These are phyloP conservation scores for Cryptotis parvus DNA, from an alignment of 2,113 vertebrate genomes.

Conservation along the genomic window DNA sequence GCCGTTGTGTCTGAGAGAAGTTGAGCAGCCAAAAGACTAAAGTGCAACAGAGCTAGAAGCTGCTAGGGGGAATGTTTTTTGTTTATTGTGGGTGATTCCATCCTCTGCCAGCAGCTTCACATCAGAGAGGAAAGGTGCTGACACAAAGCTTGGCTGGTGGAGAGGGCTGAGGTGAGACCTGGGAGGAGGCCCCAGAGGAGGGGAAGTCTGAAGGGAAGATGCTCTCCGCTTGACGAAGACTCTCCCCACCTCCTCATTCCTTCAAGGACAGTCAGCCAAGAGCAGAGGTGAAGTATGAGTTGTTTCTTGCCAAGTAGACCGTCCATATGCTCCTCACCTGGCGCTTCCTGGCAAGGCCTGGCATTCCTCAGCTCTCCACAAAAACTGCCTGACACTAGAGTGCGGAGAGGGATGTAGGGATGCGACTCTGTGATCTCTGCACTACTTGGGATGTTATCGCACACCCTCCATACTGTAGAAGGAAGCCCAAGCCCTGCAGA, in stretches of 20 bases:
- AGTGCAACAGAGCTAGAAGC: neutral
- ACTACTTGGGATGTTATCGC: too few relatives aligned
- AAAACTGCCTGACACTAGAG: too few relatives aligned
- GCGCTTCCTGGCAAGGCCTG: neutral
- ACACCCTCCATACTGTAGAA: neutral
- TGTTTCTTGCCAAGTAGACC: too few relatives aligned
- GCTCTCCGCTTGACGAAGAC: neutral
- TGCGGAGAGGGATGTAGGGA: neutral
- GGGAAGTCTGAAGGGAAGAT: neutral
- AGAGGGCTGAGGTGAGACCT: neutral
- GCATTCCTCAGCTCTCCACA: neutral
- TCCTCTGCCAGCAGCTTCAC: neutral
- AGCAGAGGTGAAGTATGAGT: neutral
- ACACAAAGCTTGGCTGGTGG: neutral
- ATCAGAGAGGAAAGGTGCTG: neutral
- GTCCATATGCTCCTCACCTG: too few relatives aligned
- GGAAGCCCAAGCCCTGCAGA: neutral
- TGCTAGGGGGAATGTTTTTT: neutral
- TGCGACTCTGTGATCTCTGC: neutral
- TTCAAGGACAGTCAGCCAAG: neutral
- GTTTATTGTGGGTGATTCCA: neutral
- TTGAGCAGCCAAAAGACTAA: neutral
- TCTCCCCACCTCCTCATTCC: neutral
- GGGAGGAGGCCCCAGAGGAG: neutral
- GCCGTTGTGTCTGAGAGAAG: too few relatives aligned